Conservation (phyloP, 2,797 vertebrate species). For the Champsocephalus esox region DNA sequence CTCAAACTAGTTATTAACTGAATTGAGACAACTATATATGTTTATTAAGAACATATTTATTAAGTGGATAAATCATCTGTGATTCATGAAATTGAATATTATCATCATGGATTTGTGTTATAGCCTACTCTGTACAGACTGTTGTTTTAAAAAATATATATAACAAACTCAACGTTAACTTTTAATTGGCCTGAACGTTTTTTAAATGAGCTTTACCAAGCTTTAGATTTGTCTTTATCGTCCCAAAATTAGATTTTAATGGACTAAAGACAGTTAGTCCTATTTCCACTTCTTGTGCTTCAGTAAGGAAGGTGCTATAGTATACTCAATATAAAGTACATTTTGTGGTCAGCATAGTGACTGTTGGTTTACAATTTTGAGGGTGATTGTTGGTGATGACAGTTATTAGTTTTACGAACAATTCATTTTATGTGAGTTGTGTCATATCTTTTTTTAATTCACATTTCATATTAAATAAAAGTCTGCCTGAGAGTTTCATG, state of each 20-base stretch:
- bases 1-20: background rate
- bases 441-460: background rate
- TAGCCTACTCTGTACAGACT: too few species aligned
- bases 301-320: background rate
- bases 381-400: background rate
- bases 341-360: background rate
- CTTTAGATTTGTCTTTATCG: too few species aligned
- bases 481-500: background rate
- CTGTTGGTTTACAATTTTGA: background rate
- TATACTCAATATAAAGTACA: too few species aligned
- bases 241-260: background rate
- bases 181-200: too few species aligned
- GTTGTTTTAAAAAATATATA: background rate
- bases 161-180: too few species aligned
- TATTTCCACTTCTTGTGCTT: background rate
- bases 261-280: background rate
- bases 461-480: background rate
- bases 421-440: background rate
- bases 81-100: background rate
- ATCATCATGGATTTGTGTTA: background rate
- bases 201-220: too few species aligned
- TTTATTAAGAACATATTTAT: background rate
- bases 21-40: background rate
- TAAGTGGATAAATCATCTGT: background rate
- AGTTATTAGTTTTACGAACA: background rate